A percentile compares a stretch with the other conserved stretches of the same genome.
These are phyloP conservation scores for Pseudachorutes palmiensis DNA, from an alignment of 1,140 invertebrate genomes.

Conservation along the genomic window DNA sequence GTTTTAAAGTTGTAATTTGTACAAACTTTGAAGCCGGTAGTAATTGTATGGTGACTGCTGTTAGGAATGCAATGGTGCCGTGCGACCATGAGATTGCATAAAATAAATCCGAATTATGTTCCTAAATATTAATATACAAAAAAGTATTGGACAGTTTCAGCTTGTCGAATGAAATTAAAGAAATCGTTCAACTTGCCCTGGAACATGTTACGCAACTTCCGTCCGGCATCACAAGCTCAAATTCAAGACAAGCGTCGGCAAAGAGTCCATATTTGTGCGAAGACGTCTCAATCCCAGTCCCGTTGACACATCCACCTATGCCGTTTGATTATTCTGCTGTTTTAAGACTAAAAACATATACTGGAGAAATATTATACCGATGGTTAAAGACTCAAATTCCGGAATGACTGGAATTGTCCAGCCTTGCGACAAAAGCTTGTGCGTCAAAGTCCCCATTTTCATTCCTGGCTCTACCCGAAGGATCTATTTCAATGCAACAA, in stretches of 20 bases:
- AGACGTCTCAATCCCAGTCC: constrained; percentile 68
- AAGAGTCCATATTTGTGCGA: constrained; percentile 68
- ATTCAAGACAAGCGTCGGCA: constrained; percentile 65
- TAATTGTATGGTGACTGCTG: constrained; percentile 5
- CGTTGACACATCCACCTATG: constrained; percentile 38
- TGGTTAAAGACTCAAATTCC: constrained; percentile 7
- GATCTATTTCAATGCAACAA: not conserved
- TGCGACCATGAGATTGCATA: constrained; percentile 15
- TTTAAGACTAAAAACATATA: not conserved
- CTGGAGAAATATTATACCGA: not conserved
- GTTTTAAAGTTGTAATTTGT: not conserved
- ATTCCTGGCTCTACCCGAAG: not conserved
- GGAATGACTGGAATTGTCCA: constrained; percentile 13
- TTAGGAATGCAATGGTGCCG: constrained; percentile 11
- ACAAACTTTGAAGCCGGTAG: constrained; percentile 1
- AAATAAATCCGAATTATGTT: constrained; percentile 15
- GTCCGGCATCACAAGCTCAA: constrained; percentile 65
- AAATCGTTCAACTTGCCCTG: constrained; percentile 46
- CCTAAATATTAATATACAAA: constrained; percentile 1
- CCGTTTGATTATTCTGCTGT: not conserved
- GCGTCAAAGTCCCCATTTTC: constrained; percentile 9
- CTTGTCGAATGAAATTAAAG: not conserved
- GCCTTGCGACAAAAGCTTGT: not conserved
- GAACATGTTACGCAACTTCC: constrained; percentile 62
- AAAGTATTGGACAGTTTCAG: not conserved